Conservation (phyloP, 2,797 vertebrate species). For the Limnodromus scolopaceus region DNA sequence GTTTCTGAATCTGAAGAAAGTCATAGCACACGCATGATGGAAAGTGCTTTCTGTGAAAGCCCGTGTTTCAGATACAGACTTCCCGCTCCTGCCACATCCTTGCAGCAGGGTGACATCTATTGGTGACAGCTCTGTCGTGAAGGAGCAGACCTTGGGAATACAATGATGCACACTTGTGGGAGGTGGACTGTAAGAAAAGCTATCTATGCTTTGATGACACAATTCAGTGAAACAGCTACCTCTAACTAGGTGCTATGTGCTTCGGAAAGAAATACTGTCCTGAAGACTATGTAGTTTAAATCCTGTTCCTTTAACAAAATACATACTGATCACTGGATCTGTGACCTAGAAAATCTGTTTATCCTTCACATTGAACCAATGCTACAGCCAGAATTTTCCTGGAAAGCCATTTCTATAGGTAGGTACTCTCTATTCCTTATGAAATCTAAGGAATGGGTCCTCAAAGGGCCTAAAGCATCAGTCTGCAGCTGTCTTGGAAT, state of each 20-base stretch:
- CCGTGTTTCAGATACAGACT: neutral
- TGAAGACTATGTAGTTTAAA: neutral
- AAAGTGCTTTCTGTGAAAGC: neutral
- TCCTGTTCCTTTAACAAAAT: neutral
- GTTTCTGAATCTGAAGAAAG: neutral
- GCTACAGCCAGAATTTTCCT: neutral
- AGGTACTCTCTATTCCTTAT: neutral
- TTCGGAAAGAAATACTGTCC: neutral
- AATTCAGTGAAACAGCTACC: neutral
- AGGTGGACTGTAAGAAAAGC: neutral
- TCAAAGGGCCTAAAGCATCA: neutral
- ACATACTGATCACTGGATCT: neutral
- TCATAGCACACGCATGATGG: fast-evolving
- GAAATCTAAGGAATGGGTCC: neutral
- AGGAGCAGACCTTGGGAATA: neutral
- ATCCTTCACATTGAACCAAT: neutral
- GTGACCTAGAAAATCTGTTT: neutral
- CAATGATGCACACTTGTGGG: neutral
- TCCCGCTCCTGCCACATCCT: neutral
- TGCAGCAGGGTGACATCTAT: slow-evolving; percentile 50
- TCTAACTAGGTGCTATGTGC: neutral
- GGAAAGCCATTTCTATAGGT: neutral
- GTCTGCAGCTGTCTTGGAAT: neutral
- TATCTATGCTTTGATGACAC: neutral
- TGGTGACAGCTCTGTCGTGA: neutral